Conservation (phyloP, 2,113 vertebrate genomes). For the Sminthopsis crassicaudata region DNA sequence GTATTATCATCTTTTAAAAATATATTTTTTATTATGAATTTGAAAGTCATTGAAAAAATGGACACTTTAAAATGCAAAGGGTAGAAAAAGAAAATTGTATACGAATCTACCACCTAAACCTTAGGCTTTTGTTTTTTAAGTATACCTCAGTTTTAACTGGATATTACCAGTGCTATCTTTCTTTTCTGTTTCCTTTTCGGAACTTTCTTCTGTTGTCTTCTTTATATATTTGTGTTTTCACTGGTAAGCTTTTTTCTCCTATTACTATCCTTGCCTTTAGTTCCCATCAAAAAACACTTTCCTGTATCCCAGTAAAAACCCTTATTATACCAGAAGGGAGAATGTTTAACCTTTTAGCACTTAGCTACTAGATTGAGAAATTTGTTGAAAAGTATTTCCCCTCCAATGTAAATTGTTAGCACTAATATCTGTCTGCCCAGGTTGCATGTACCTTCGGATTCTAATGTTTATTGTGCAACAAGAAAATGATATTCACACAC, state of each 20-base stretch:
- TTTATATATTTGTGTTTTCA: background rate
- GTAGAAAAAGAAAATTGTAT: background rate
- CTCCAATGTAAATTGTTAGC: too few species aligned
- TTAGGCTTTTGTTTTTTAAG: background rate
- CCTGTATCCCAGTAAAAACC: too few species aligned
- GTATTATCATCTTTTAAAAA: background rate
- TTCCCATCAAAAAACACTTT: too few species aligned
- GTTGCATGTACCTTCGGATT: too few species aligned
- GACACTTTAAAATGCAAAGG: background rate
- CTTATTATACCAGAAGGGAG: too few species aligned
- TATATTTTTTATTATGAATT: background rate
- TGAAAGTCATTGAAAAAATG: background rate
- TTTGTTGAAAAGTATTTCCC: background rate
- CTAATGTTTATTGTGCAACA: too few species aligned
- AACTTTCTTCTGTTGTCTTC: background rate
- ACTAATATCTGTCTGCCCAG: too few species aligned
- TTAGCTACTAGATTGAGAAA: background rate
- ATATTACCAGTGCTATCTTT: background rate
- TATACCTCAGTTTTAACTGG: background rate
- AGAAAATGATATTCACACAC: too few species aligned
- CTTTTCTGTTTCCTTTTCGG: background rate
- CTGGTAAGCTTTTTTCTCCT: background rate
- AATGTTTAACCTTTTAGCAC: background rate
- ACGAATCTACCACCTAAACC: background rate
- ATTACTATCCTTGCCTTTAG: background rate